Percentiles rank a stretch among this genome's conserved stretches.
phyloP scores from a whole-genome alignment of 2,113 vertebrate species.

The Actenoides hombroni region DNA sequence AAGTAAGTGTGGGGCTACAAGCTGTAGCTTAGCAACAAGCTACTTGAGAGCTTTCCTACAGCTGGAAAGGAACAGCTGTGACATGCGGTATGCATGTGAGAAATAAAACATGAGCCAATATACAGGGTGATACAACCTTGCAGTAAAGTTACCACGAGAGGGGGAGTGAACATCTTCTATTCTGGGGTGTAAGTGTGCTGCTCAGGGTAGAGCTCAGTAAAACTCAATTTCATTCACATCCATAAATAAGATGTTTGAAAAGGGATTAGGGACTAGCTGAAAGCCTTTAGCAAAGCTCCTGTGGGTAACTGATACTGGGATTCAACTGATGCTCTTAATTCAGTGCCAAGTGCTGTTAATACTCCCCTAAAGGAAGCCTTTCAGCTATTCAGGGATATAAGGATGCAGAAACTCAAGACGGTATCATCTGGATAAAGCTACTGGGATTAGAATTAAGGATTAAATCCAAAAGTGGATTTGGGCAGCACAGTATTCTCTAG shows the following conservation, averaged over 20 bases:
- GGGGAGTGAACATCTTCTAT: not conserved
- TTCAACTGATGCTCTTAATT: not conserved
- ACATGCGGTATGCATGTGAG: not conserved
- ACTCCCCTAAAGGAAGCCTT: not conserved
- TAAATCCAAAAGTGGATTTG: not conserved
- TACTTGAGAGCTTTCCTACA: not conserved
- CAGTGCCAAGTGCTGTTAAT: not conserved
- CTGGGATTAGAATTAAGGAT: not conserved
- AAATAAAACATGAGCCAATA: not conserved
- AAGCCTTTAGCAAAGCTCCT: not conserved
- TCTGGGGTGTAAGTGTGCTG: not conserved
- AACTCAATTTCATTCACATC: not conserved
- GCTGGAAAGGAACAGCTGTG: constrained; percentile 32
- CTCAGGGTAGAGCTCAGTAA: not conserved
- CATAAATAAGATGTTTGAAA: constrained; percentile 3
- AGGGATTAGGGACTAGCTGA: not conserved
- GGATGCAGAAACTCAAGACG: not conserved
- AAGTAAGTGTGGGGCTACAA: not conserved
- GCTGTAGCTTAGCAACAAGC: not conserved
- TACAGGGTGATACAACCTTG: accelerated
- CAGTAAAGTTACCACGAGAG: not conserved
- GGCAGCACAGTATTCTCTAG: not conserved
- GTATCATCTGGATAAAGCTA: not conserved
- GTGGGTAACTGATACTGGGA: not conserved
- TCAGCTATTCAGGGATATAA: not conserved